These are phyloP conservation scores for Elaeidobius kamerunicus DNA, from an alignment of 2,888 invertebrate genomes.

Conservation along the genomic window DNA sequence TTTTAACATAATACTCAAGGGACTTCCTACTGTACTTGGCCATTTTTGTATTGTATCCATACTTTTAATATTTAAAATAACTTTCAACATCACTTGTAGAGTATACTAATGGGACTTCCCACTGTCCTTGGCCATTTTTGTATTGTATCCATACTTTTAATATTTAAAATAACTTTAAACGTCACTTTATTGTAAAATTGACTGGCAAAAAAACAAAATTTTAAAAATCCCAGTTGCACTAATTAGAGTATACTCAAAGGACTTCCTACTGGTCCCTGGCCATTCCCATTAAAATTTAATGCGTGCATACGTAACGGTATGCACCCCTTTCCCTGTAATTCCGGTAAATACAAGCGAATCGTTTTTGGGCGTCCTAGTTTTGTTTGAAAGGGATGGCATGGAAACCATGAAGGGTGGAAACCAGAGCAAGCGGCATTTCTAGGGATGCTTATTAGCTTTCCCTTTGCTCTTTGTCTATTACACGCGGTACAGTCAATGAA, in stretches of 20 bases:
- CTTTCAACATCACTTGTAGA: no score
- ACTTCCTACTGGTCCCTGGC: slow-evolving; percentile 7
- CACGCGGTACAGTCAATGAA: slow-evolving; percentile 17
- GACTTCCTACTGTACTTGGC: no score
- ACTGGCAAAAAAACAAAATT: no score
- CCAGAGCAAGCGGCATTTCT: slow-evolving; percentile 17
- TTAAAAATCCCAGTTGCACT: slow-evolving; percentile 1
- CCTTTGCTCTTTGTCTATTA: slow-evolving; percentile 18
- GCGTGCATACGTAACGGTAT: slow-evolving; percentile 15
- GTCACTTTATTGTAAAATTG: no score
- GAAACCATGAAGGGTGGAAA: slow-evolving; percentile 16
- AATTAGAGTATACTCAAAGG: no score
- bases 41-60: no score
- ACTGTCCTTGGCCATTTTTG: no score
- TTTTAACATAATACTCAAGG: no score
- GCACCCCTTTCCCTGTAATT: slow-evolving; percentile 16
- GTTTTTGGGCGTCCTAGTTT: slow-evolving; percentile 24
- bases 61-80: no score
- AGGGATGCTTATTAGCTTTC: slow-evolving; percentile 19
- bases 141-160: no score
- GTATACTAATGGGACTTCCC: no score
- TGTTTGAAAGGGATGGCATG: slow-evolving; percentile 16
- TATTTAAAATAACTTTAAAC: no score
- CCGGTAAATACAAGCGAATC: slow-evolving; percentile 17
- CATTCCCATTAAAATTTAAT: slow-evolving; percentile 9